Evolutionary conservation across 2,797 vertebrate genomes (phyloP).

Genomic region (Cuculus canorus): DNA sequence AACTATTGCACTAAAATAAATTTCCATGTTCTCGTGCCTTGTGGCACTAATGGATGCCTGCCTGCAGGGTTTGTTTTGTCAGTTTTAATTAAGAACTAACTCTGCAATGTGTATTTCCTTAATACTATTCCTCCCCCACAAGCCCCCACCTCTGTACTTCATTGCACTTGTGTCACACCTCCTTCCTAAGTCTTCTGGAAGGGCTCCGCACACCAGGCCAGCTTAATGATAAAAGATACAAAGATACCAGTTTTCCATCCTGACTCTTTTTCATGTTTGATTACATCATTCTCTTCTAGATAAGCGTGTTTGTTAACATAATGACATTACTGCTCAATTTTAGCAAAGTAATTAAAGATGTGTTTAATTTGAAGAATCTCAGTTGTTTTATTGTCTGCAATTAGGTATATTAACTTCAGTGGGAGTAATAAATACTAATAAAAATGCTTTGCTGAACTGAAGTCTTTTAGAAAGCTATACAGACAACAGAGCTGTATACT

Average conservation of each 20-base stretch:
- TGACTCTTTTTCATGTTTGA: not conserved
- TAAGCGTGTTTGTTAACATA: conserved; percentile 43
- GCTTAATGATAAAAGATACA: not conserved
- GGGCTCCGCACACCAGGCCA: not conserved
- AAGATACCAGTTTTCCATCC: not conserved
- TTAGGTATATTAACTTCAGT: conserved; percentile 35
- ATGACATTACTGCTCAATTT: conserved; percentile 28
- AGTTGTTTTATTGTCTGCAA: conserved; percentile 40
- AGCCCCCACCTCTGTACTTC: not conserved
- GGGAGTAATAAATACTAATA: conserved; percentile 40
- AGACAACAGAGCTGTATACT: not conserved
- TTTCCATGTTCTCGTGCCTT: conserved; percentile 49
- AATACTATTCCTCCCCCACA: not conserved
- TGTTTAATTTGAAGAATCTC: conserved; percentile 38
- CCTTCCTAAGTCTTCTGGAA: not conserved
- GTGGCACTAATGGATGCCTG: conserved; percentile 41
- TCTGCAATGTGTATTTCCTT: conserved; percentile 1
- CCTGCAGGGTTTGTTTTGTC: conserved; percentile 55
- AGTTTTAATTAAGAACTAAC: conserved; percentile 58
- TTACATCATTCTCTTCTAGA: conserved; percentile 30
- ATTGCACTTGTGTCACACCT: conserved; percentile 26
- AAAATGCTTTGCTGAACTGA: not conserved
- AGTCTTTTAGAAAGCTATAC: not conserved
- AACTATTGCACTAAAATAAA: conserved; percentile 29
- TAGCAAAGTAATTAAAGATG: conserved; percentile 24